Conservation (phyloP, 2,797 vertebrate species). For the Pelobates cultripes region DNA sequence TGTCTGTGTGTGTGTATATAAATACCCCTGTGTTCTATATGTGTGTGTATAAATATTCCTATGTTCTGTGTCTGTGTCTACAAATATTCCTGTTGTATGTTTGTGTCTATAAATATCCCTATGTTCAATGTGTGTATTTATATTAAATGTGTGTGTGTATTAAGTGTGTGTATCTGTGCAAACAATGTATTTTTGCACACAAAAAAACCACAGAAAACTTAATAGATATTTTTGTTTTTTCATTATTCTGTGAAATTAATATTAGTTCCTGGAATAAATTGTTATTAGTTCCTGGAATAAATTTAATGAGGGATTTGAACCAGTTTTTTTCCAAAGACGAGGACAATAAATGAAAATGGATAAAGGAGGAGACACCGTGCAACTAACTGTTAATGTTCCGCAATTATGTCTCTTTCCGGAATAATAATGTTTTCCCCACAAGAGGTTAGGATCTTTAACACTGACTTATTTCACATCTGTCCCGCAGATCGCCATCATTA, state of each 20-base stretch:
- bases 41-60: no score
- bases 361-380: conserved; percentile 54
- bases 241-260: neutral
- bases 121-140: no score
- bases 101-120: no score
- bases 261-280: neutral
- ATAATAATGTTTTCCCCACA: conserved; percentile 83
- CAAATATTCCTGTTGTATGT: no score
- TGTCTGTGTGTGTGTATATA: no score
- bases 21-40: no score
- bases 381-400: conserved; percentile 78
- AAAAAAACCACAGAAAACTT: no score
- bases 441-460: conserved; percentile 81
- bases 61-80: no score
- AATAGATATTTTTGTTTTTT: neutral
- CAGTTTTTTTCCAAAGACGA: neutral
- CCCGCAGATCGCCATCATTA: conserved; percentile 78
- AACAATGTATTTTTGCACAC: no score
- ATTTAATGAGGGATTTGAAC: neutral
- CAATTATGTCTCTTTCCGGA: conserved; percentile 81
- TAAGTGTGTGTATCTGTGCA: no score
- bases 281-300: neutral
- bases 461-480: conserved; percentile 88
- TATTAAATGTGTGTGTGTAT: no score
- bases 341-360: neutral